Evolutionary conservation across 2,113 vertebrate genomes (phyloP), one percentile per base, ranked within the genome.

Genomic region (Setophaga kirtlandii): DNA sequence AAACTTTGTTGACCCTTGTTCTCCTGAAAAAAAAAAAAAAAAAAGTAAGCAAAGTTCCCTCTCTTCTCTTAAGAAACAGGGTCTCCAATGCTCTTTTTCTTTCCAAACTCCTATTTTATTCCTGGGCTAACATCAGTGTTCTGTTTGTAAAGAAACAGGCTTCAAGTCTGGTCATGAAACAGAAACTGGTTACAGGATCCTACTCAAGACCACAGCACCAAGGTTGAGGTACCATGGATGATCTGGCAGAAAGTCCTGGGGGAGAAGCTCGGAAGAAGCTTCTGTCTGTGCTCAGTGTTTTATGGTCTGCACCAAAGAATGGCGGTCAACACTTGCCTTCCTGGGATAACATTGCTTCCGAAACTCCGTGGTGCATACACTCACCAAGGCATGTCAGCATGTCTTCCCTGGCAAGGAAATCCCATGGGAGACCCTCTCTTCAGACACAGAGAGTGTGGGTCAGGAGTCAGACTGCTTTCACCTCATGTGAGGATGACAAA

Each of bases 321-420:
- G 3, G 14, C 27, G 75, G 47, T 20, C 1, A 3, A 37, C 30
- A 30, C 0, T 1, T 0, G 2, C 8, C 22, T n/a, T 75, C 15
- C 11, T 33, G 15, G 16, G 27, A 31, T 87, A 37, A 39, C 13
- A 64, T 21, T 87, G 22, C 24, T 75, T 87, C 52, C 52, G 33
- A 81, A 87, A 10, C 13, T 82, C 50, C 23, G 11, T 1, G 4
- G n/a, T 8, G 8, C 10, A 44, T 17, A 31, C 18, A 33, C 56
- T 71, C 33, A 62, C 11, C 2, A 2, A 67, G 15, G 42, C 33
- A 11, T 5, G 12, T 25, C 39, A 81, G 24, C 24, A 42, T 5
- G 47, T 10, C 16, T 74, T 69, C n/a, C 47, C 15, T 28, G 37
- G 63, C 42, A 84, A 75, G 59, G 27, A 81, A 81, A 75, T 63